These are phyloP conservation scores for Epicampocera succincta DNA, from an alignment of 2,888 invertebrate genomes.

Conservation along the genomic window DNA sequence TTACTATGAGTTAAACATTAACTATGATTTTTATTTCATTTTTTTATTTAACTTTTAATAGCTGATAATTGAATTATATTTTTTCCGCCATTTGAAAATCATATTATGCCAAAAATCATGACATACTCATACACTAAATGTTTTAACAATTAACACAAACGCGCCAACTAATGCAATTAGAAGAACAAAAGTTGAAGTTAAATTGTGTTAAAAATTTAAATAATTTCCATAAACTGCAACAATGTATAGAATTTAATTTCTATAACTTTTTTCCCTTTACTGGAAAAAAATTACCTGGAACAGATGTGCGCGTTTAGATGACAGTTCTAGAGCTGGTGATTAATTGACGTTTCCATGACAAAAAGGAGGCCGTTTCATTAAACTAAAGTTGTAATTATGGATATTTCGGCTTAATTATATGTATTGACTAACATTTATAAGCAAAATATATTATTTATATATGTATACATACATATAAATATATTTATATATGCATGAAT, in stretches of 20 bases:
- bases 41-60: too few relatives aligned
- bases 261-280: too few relatives aligned
- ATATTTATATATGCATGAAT: too few relatives aligned
- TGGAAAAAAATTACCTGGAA: background rate
- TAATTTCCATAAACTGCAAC: constrained; percentile 13
- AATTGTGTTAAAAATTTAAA: constrained; percentile 28
- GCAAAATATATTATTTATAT: background rate
- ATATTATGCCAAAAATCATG: too few relatives aligned
- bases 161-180: constrained; percentile 28
- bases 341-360: constrained; percentile 42
- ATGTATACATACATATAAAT: too few relatives aligned
- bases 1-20: too few relatives aligned
- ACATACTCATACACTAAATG: background rate
- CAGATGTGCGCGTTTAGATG: background rate
- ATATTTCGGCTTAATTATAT: constrained; percentile 8
- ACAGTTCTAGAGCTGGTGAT: background rate
- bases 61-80: too few relatives aligned
- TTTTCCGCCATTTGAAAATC: too few relatives aligned
- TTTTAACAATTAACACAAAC: background rate
- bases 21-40: too few relatives aligned
- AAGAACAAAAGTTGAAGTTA: constrained; percentile 20
- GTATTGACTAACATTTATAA: constrained; percentile 30
- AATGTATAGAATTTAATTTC: background rate
- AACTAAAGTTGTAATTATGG: too few relatives aligned
- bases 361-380: too few relatives aligned